A percentile compares a stretch with the other conserved stretches of the same genome.
These are phyloP conservation scores for Thumatha senex DNA, from an alignment of 2,888 invertebrate species.

Conservation along the genomic window DNA sequence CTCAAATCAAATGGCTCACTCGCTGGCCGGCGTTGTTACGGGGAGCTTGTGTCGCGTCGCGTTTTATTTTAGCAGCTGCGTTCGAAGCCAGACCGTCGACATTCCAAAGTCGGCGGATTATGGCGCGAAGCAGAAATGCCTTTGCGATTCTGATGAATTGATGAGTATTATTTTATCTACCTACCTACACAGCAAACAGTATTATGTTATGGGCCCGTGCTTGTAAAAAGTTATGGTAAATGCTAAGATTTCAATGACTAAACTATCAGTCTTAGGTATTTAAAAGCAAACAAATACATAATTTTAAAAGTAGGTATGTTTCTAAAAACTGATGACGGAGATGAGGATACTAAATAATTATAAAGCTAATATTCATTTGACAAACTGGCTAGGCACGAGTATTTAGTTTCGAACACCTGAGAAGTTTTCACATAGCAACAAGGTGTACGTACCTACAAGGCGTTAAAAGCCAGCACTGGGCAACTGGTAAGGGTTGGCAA, in stretches of 20 bases:
- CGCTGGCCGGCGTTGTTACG: conserved; percentile 49
- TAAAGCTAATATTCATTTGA: no score
- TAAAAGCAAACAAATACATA: not conserved
- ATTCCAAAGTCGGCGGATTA: conserved; percentile 72
- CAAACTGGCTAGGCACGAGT: no score
- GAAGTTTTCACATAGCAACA: no score
- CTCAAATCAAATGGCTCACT: conserved; percentile 54
- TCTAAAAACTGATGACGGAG: conserved; percentile 6
- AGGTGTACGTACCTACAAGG: no score
- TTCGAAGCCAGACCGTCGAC: conserved; percentile 71
- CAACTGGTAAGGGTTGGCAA: conserved; percentile 30
- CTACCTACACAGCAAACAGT: conserved; percentile 31
- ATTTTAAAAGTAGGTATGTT: not conserved
- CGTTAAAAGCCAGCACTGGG: no score
- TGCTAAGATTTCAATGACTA: no score
- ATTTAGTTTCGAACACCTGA: no score
- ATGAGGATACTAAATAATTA: no score
- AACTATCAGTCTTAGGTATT: no score
- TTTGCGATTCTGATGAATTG: conserved; percentile 73
- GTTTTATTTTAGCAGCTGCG: conserved; percentile 51
- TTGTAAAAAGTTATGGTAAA: conserved; percentile 1
- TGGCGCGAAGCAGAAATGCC: conserved; percentile 78
- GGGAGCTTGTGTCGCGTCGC: conserved; percentile 52
- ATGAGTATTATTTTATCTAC: conserved; percentile 61
- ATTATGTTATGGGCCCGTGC: conserved; percentile 19